phyloP scores from a whole-genome alignment of 2,888 invertebrate species.

The Syritta pipiens region DNA sequence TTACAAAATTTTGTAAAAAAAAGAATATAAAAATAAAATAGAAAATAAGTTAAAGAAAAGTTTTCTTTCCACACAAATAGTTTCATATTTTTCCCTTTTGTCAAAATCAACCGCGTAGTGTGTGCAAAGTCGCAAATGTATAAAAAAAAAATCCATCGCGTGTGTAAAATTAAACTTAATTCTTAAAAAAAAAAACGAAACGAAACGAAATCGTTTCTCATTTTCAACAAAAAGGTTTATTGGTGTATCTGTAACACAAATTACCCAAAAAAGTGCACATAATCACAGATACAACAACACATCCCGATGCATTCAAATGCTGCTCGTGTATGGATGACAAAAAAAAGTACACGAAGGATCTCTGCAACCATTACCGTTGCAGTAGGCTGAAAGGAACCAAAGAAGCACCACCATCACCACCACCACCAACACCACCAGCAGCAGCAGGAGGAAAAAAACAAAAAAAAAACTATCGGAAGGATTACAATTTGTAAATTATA shows the following conservation, averaged over 20 bases:
- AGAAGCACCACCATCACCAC: too few species aligned
- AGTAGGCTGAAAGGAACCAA: slow-evolving; percentile 61
- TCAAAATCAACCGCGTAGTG: too few species aligned
- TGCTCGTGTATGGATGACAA: slow-evolving; percentile 64
- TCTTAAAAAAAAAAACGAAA: too few species aligned
- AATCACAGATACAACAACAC: slow-evolving; percentile 9
- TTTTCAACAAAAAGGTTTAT: slow-evolving; percentile 1
- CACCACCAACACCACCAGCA: not conserved
- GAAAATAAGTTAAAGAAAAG: slow-evolving; percentile 5
- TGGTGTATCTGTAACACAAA: slow-evolving; percentile 35
- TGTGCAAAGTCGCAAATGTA: too few species aligned
- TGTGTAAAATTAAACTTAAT: too few species aligned
- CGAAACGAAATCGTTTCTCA: not conserved
- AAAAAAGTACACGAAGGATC: slow-evolving; percentile 62
- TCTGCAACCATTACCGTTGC: slow-evolving; percentile 60
- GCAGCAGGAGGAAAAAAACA: slow-evolving; percentile 5
- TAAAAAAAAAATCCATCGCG: slow-evolving; percentile 24
- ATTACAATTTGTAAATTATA: slow-evolving; percentile 63
- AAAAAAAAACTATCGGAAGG: slow-evolving; percentile 57
- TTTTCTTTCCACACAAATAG: too few species aligned
- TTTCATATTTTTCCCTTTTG: too few species aligned
- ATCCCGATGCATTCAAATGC: slow-evolving; percentile 64
- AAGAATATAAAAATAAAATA: slow-evolving; percentile 11
- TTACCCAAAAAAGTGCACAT: slow-evolving; percentile 12
- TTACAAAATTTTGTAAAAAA: slow-evolving; percentile 39